These are phyloP conservation scores for Manacus vitellinus DNA, from an alignment of 2,113 vertebrate species.

Conservation along the genomic window DNA sequence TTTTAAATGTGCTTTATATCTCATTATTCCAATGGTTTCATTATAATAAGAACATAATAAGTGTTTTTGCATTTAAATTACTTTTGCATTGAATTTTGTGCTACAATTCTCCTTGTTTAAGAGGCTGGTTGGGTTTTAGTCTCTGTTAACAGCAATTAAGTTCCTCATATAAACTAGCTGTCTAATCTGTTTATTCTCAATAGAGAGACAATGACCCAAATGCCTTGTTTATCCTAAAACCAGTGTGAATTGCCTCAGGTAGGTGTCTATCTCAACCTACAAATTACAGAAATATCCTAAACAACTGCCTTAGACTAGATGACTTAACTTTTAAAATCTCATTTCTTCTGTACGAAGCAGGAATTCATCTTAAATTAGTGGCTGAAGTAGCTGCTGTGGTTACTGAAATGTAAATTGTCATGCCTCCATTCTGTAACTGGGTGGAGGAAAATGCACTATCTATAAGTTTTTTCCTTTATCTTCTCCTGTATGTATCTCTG, in stretches of 20 bases:
- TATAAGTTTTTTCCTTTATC: background rate
- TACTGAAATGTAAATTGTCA: background rate
- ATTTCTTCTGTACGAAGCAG: background rate
- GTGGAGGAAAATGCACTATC: background rate
- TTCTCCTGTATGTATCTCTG: background rate
- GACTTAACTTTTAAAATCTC: background rate
- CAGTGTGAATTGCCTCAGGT: background rate
- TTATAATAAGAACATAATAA: background rate
- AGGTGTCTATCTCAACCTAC: background rate
- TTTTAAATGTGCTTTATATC: background rate
- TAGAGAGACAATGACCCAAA: background rate
- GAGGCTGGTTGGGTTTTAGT: background rate
- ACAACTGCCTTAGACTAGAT: background rate
- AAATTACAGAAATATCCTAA: background rate
- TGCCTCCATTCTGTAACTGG: background rate
- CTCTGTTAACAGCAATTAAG: background rate
- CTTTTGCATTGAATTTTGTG: background rate
- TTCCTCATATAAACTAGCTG: background rate
- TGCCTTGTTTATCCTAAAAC: background rate
- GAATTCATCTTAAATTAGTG: background rate
- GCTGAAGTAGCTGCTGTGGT: background rate
- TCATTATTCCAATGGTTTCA: background rate
- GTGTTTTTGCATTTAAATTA: background rate
- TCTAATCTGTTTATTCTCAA: background rate
- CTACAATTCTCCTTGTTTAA: background rate